Base-by-base conservation (phyloP, 2,113 vertebrate genomes). In the Silurus glanis region DNA sequence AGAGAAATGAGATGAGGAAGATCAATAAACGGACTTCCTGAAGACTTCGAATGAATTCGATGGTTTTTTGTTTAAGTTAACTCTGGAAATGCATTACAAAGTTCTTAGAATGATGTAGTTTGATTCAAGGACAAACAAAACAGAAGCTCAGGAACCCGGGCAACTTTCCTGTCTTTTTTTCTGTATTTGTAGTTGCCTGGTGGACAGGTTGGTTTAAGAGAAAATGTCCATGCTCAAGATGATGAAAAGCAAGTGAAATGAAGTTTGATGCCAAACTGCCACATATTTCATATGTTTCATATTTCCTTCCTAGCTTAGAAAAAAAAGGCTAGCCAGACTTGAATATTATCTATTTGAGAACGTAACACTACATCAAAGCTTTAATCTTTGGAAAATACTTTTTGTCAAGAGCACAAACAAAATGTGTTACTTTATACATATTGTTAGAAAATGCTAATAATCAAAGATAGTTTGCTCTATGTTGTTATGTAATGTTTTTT, bases 21-120 rank as follows among this genome's bases (percentile, higher is more conserved):
- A 74, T 89, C 76, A 62, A 78, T 89, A 69, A 82, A 82, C 47
- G 61, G 13, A 62, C 80, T 79, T 74, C 23, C 80, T 71, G 66
- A 47, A 78, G 80, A 74, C 66, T 49, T 49, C 14, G 23, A 45
- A 53, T 49, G 3, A 37, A 47, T 69, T 55, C 13, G 62, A 51
- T 85, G 55, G 16, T 25, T 56, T 69, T 69, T 28, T 58, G 51
- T 25, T 9, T 58, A 21, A 80, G 53, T 56, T 0, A 69, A 80
- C 49, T 69, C 37, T 69, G 9, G 45, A 37, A 74, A 74, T 13
- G 47, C 71, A 58, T 58, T 14, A 23, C 19, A 7, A n/a, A 19
- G 14, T 25, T 75, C 45, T 51, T 45, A 19, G 37, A 74, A 78
- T 78, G 6, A 7, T 25, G 49, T 9, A 37, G 37, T 37, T 37